phyloP scores from a whole-genome alignment of 2,888 invertebrate genomes.

The Heliconius cydno region DNA sequence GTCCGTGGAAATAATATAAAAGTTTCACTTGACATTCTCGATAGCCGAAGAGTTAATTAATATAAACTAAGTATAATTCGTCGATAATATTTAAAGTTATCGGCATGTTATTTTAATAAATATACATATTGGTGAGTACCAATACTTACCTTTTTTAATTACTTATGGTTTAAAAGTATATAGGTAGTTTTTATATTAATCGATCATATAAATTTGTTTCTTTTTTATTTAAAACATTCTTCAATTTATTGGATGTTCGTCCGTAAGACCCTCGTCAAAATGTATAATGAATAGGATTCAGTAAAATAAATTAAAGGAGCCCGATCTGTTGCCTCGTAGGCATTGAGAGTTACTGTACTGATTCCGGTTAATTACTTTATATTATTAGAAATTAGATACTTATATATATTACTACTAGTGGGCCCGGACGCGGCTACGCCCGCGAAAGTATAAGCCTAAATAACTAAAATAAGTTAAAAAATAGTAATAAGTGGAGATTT shows the following conservation, averaged over 20 bases:
- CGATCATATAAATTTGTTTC: neutral
- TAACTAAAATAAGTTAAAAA: no score
- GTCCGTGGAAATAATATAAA: constrained; percentile 30
- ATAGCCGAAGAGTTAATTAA: constrained; percentile 2
- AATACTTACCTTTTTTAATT: no score
- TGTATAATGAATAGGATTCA: constrained; percentile 25
- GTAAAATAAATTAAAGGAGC: constrained; percentile 22
- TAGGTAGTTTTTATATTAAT: neutral
- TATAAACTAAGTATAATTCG: neutral
- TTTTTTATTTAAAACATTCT: neutral
- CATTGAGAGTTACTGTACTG: neutral
- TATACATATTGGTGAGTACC: neutral
- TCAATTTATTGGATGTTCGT: neutral
- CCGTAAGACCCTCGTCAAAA: constrained; percentile 16
- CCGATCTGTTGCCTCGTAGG: constrained; percentile 1
- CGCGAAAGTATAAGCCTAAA: no score
- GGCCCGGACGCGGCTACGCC: no score
- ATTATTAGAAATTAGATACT: neutral
- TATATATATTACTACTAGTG: neutral
- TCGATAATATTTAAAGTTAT: neutral
- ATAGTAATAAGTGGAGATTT: no score
- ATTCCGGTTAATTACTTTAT: neutral
- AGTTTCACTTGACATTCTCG: constrained; percentile 10
- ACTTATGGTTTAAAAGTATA: no score
- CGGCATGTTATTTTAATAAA: neutral